These are phyloP conservation scores for Chauna torquata DNA, from an alignment of 2,113 vertebrate genomes.

Conservation along the genomic window DNA sequence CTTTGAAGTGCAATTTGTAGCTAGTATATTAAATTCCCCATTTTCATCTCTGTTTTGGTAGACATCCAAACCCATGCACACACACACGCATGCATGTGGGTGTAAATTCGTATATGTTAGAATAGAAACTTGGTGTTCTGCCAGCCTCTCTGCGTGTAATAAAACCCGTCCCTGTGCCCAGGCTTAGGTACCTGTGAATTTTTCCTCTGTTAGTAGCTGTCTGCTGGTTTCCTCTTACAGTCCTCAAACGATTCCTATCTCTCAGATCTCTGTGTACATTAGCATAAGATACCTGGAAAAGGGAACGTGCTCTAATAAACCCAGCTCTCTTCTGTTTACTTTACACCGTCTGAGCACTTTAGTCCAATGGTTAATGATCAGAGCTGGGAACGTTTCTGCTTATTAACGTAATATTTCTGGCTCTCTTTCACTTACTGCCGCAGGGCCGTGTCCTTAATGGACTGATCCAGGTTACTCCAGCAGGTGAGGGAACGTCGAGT, in stretches of 20 bases:
- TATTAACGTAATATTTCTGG: background rate
- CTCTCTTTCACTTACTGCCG: background rate
- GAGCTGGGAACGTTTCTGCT: background rate
- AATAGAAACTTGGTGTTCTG: conserved; percentile 32
- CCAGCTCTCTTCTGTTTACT: background rate
- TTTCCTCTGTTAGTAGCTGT: conserved; percentile 43
- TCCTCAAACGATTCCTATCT: conserved; percentile 11
- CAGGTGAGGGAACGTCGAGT: background rate
- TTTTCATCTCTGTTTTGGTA: background rate
- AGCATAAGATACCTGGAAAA: conserved; percentile 14
- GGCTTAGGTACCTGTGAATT: conserved; percentile 33
- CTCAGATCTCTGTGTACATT: conserved; percentile 24
- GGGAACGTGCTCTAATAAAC: background rate
- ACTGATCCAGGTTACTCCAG: background rate
- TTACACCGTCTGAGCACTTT: background rate
- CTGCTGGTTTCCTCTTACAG: conserved; percentile 57
- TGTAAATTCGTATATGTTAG: background rate
- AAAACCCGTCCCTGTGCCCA: background rate
- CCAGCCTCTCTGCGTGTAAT: conserved; percentile 6
- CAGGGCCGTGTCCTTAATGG: background rate
- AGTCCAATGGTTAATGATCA: background rate
- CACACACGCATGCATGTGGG: background rate
- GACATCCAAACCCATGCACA: background rate
- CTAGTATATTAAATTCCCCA: background rate
- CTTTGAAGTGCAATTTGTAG: background rate